These are phyloP conservation scores for Drosophila kanapiae DNA, from an alignment of 1,140 invertebrate genomes.

Conservation along the genomic window DNA sequence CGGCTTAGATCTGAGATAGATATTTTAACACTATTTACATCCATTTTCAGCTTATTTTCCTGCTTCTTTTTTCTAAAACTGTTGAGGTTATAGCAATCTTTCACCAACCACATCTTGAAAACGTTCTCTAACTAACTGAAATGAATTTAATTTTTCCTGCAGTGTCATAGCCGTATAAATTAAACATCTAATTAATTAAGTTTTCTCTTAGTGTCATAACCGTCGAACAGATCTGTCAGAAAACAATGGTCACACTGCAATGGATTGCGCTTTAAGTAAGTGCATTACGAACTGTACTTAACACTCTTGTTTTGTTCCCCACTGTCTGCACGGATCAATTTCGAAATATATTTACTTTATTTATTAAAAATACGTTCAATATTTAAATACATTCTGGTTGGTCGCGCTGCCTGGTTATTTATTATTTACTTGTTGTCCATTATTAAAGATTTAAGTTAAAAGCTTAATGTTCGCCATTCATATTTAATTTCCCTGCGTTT, in stretches of 20 bases:
- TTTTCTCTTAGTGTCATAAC: not conserved
- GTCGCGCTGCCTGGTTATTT: constrained; percentile 8
- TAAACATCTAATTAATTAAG: not conserved
- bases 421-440: constrained; percentile 26
- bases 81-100: too few relatives aligned
- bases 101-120: too few relatives aligned
- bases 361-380: constrained; percentile 34
- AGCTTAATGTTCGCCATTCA: constrained; percentile 31
- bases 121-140: too few relatives aligned
- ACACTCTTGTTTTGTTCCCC: not conserved
- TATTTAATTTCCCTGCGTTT: constrained; percentile 58
- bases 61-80: too few relatives aligned
- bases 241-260: not conserved
- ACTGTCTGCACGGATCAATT: constrained; percentile 2
- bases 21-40: too few relatives aligned
- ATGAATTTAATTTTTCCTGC: too few relatives aligned
- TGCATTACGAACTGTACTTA: not conserved
- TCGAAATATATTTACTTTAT: constrained; percentile 6
- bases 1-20: too few relatives aligned
- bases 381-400: constrained; percentile 15
- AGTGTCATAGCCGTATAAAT: not conserved
- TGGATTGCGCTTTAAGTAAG: constrained; percentile 4
- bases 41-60: too few relatives aligned
- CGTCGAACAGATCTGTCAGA: not conserved
- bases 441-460: constrained; percentile 37